Conservation (phyloP, 2,888 invertebrate species). For the Athrips mouffetella region DNA sequence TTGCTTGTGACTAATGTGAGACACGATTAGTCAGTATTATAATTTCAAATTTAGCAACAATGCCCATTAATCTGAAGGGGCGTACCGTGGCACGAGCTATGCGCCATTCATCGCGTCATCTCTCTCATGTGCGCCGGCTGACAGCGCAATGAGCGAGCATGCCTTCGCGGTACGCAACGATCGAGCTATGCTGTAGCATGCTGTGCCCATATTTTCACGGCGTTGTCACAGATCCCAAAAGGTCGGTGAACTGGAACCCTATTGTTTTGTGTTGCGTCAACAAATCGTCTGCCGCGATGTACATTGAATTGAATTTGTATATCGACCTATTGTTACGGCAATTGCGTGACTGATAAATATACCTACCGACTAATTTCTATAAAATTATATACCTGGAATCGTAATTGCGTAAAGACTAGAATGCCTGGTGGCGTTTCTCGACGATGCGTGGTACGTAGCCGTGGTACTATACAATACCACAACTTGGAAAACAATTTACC, state of each 20-base stretch:
- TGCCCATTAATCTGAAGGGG: constrained; percentile 62
- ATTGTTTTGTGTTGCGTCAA: constrained; percentile 75
- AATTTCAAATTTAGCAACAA: constrained; percentile 66
- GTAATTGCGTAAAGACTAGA: constrained; percentile 10
- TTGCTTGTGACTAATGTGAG: constrained; percentile 42
- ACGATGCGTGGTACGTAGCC: neutral
- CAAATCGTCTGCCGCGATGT: constrained; percentile 66
- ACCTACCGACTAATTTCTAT: constrained; percentile 25
- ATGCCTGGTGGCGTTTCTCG: constrained; percentile 8
- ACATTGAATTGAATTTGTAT: constrained; percentile 65
- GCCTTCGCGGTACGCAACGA: constrained; percentile 39
- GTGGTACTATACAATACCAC: too few relatives aligned
- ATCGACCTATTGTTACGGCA: constrained; percentile 59
- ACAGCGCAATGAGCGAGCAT: constrained; percentile 15
- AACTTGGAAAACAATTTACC: too few relatives aligned
- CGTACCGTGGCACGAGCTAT: constrained; percentile 61
- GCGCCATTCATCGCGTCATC: constrained; percentile 61
- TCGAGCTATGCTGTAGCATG: constrained; percentile 39
- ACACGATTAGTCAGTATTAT: constrained; percentile 55
- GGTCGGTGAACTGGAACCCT: constrained; percentile 71
- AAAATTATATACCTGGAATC: constrained; percentile 11
- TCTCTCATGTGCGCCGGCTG: constrained; percentile 24
- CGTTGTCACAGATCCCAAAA: constrained; percentile 72
- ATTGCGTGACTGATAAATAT: constrained; percentile 55
- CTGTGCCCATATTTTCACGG: constrained; percentile 68